Evolutionary conservation across 2,113 vertebrate species (phyloP).

Genomic region (Actenoides hombroni): DNA sequence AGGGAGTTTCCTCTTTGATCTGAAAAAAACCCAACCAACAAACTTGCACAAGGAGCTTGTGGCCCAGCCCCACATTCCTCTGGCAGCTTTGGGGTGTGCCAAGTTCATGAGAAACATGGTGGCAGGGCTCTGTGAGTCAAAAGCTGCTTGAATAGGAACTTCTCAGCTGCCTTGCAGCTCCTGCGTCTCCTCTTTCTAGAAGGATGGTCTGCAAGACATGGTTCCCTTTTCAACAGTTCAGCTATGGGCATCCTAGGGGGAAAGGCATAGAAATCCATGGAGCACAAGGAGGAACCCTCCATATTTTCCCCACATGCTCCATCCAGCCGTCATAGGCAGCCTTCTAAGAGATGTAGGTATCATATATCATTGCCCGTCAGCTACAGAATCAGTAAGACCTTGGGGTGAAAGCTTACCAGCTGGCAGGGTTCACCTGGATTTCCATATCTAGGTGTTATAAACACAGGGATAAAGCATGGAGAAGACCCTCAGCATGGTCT

Average conservation of each 20-base stretch:
- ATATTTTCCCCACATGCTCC: fast-evolving
- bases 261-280: neutral
- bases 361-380: fast-evolving
- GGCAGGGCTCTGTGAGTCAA: neutral
- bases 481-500: neutral
- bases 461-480: neutral
- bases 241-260: no score
- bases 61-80: neutral
- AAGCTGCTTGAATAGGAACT: neutral
- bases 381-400: neutral
- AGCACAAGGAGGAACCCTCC: fast-evolving
- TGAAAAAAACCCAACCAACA: neutral
- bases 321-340: neutral
- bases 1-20: neutral
- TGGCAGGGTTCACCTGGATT: neutral
- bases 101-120: neutral
- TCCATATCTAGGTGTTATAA: neutral
- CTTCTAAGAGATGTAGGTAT: no score
- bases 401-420: neutral
- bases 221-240: neutral
- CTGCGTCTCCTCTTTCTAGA: neutral
- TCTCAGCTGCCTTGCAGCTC: neutral
- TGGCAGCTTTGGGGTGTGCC: neutral
- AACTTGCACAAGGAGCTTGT: neutral
- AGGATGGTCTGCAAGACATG: neutral